Evolutionary conservation across 2,113 vertebrate genomes (phyloP), one percentile per base, ranked within the genome.

Genomic region (Thryonomys swinderianus): DNA sequence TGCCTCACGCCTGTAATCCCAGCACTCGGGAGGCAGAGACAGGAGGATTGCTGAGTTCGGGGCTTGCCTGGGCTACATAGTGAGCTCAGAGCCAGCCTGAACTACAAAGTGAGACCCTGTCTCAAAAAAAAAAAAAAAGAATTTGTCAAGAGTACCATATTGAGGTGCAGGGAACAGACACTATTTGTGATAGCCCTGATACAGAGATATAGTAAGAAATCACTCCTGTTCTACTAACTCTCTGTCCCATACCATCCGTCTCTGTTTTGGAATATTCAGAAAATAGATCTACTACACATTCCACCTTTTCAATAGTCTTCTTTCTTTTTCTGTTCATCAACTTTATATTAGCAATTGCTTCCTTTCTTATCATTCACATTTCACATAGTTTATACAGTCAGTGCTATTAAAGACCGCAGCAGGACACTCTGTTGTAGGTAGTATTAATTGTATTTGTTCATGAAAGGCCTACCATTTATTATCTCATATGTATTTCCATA

Each of bases 241-340:
- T 40, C 27, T 55, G 51, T 30, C 16, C 16, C 59, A 9, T 53
- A 5, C n/a, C 48, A 30, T 25, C 55, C 25, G 3, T 27, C 27
- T 11, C 32, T n/a, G 6, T 66, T 71, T 30, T 17, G 25, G 59
- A 32, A 4, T 89, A 20, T 89, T 69, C 81, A 90, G 61, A 66
- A 84, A 81, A 76, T 7, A 55, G 48, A 10, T 64, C 57, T 76
- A 0, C 32, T 90, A 0, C 40, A n/a, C 20, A 55, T 34, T 87
- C 59, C 40, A 76, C 67, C 51, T 93, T 85, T 96, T 45, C 61
- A 85, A 12, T 73, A 55, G 37, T 76, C 4, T 85, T 95, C 61
- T 86, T 85, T 85, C 32, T 59, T 76, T 87, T 62, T 55, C 42
- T 48, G 10, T 71, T 17, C 16, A 83, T 73, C 18, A 87, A 45